Evolutionary conservation across 1,140 invertebrate genomes (phyloP).

Genomic region (Microvelia longipes): DNA sequence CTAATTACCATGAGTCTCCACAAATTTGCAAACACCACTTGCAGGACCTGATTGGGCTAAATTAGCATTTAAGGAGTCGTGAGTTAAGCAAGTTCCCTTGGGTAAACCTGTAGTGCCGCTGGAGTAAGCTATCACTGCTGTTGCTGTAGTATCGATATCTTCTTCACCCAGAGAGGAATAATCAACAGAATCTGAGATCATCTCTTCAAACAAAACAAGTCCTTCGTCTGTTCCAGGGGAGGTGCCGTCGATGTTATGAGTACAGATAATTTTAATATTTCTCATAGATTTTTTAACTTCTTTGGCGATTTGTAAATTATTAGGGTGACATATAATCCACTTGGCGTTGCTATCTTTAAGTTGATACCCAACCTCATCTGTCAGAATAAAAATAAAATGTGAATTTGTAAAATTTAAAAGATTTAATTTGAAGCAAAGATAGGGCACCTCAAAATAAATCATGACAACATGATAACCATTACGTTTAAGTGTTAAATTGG

Average conservation of each 20-base stretch:
- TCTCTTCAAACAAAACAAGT: constrained; percentile 2
- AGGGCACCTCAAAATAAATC: too few species aligned
- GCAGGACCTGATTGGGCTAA: constrained; percentile 3
- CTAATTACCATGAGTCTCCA: neutral
- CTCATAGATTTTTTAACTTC: neutral
- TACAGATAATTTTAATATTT: constrained; percentile 1
- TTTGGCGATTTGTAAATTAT: neutral
- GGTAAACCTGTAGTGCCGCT: constrained; percentile 64
- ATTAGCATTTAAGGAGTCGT: constrained; percentile 40
- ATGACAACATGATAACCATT: too few species aligned
- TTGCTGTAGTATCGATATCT: constrained; percentile 6
- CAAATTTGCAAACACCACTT: neutral
- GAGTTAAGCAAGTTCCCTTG: constrained; percentile 73
- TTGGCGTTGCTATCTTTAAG: neutral
- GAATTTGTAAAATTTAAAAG: too few species aligned
- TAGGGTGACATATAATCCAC: neutral
- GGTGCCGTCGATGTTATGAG: neutral
- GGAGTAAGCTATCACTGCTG: constrained; percentile 34
- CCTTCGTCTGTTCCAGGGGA: neutral
- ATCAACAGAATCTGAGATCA: neutral
- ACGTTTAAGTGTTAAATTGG: too few species aligned
- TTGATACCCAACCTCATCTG: neutral
- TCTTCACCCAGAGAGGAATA: neutral
- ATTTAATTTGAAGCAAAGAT: too few species aligned
- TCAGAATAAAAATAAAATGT: too few species aligned